These are phyloP conservation scores for Phalacrocorax aristotelis DNA, from an alignment of 2,113 vertebrate genomes.

Conservation along the genomic window DNA sequence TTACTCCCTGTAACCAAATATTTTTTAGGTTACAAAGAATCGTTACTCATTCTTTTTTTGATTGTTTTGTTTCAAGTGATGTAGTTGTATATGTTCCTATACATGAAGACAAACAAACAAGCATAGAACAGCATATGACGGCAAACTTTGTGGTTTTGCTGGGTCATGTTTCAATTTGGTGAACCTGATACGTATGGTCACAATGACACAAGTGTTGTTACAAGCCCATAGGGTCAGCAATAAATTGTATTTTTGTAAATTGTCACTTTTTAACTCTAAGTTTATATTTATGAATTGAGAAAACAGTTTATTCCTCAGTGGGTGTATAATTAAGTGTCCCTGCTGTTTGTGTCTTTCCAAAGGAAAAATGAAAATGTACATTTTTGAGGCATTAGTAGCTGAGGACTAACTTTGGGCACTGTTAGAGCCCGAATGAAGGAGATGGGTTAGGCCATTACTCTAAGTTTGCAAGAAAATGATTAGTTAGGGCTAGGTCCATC, in stretches of 20 bases:
- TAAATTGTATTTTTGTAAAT: conserved; percentile 75
- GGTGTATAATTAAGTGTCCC: conserved; percentile 52
- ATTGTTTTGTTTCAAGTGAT: neutral
- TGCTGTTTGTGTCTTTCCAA: conserved; percentile 66
- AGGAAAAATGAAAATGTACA: conserved; percentile 44
- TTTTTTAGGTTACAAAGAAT: conserved; percentile 31
- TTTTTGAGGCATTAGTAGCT: neutral
- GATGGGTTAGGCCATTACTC: neutral
- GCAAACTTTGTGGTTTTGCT: conserved; percentile 72
- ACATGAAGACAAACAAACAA: neutral
- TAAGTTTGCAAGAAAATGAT: neutral
- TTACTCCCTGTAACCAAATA: conserved; percentile 48
- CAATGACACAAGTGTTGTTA: neutral
- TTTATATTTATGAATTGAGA: conserved; percentile 61
- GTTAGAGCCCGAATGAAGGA: neutral
- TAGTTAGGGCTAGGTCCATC: neutral
- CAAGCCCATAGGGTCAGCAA: conserved; percentile 53
- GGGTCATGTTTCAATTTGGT: conserved; percentile 10
- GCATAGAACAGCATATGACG: neutral
- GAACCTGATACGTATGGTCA: neutral
- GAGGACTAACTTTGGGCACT: neutral
- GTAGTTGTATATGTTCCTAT: neutral
- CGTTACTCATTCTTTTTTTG: neutral
- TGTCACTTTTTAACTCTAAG: conserved; percentile 57
- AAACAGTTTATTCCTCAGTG: conserved; percentile 25